These are phyloP conservation scores for Morpho deidamia DNA, from an alignment of 2,888 invertebrate species.

Conservation along the genomic window DNA sequence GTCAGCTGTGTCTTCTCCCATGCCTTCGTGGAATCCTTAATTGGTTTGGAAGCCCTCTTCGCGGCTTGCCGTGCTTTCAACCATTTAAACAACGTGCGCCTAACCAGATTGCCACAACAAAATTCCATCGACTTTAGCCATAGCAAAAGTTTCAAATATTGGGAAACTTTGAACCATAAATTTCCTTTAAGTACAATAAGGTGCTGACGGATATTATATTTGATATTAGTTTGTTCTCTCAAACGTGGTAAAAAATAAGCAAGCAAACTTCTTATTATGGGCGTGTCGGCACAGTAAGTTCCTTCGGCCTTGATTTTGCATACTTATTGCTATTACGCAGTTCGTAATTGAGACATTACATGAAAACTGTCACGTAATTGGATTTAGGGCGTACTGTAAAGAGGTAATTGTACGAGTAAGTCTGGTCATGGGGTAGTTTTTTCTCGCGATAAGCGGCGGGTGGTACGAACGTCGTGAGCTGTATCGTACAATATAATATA, in stretches of 20 bases:
- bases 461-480: slow-evolving; percentile 59
- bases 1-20: slow-evolving; percentile 69
- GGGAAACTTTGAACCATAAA: slow-evolving; percentile 44
- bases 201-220: slow-evolving; percentile 42
- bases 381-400: slow-evolving; percentile 29
- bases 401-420: slow-evolving; percentile 47
- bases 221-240: slow-evolving; percentile 40
- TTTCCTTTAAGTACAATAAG: slow-evolving; percentile 45
- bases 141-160: slow-evolving; percentile 41
- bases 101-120: slow-evolving; percentile 74
- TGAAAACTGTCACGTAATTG: slow-evolving; percentile 24
- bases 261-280: slow-evolving; percentile 30
- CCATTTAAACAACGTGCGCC: slow-evolving; percentile 66
- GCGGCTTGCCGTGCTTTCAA: slow-evolving; percentile 61
- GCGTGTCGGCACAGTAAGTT: slow-evolving; percentile 2
- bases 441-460: slow-evolving; percentile 57
- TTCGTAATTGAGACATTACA: slow-evolving; percentile 23
- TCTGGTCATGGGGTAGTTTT: slow-evolving; percentile 67
- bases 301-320: slow-evolving; percentile 10
- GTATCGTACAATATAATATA: slow-evolving; percentile 32
- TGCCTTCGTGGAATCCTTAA: slow-evolving; percentile 73
- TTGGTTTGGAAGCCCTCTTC: slow-evolving; percentile 76
- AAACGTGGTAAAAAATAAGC: slow-evolving; percentile 34
- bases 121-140: slow-evolving; percentile 56
- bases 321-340: slow-evolving; percentile 10